Evolutionary conservation across 2,797 vertebrate genomes (phyloP).

Genomic region (Garrulus glandarius): DNA sequence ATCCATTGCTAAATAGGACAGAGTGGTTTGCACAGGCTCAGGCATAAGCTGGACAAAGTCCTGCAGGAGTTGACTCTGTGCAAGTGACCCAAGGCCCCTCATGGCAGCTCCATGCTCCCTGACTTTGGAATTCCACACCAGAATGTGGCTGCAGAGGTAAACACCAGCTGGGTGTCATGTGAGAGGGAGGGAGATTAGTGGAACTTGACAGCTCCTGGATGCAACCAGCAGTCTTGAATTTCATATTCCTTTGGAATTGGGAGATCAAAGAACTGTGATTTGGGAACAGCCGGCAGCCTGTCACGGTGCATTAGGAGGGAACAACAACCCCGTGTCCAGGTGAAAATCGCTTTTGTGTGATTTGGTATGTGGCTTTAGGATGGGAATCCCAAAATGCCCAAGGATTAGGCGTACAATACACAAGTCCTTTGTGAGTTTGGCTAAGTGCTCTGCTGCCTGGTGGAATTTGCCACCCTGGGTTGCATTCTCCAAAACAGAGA

Average conservation of each 20-base stretch:
- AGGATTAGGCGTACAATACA: not conserved
- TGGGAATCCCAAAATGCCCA: not conserved
- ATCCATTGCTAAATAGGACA: not conserved
- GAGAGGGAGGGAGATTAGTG: not conserved
- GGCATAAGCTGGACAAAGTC: not conserved
- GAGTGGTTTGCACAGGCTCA: not conserved
- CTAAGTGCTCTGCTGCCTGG: not conserved
- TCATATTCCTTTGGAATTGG: not conserved
- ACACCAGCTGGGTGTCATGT: slow-evolving; percentile 23
- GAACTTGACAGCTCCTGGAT: not conserved
- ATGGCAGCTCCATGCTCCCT: rapidly evolving
- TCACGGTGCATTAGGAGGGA: slow-evolving; percentile 5
- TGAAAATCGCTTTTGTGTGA: slow-evolving; percentile 4
- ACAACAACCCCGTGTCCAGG: not conserved
- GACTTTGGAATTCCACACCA: not conserved
- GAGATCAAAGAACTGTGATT: slow-evolving; percentile 18
- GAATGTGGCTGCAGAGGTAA: not conserved
- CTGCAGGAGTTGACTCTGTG: not conserved
- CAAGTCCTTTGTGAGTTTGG: not conserved
- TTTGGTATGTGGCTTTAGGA: not conserved
- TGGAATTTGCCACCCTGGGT: not conserved
- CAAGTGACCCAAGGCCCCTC: not conserved
- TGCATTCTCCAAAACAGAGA: not conserved
- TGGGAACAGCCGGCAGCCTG: not conserved
- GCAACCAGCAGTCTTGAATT: not conserved